Base-by-base conservation (phyloP, 2,797 vertebrate species). In the Gephyroberyx darwinii region DNA sequence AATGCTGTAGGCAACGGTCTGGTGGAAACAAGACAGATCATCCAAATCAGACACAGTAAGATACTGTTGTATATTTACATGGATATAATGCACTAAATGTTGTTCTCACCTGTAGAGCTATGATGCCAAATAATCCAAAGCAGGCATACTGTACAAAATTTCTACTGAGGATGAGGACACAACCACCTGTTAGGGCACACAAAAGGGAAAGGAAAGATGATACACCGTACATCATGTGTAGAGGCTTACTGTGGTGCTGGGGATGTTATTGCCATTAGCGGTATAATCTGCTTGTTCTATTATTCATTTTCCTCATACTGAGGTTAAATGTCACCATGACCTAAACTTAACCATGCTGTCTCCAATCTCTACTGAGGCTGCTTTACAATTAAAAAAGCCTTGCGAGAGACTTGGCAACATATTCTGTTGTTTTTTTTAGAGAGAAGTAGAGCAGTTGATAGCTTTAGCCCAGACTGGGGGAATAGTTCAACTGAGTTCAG, bases 1-100 rank as follows among this genome's bases (percentile, higher is more conserved):
- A 90, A 99, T 99, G 92, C 98, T 99, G 93, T 99, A 99, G 43
- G 97, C 98, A 65, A 99, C 94, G 5, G 98, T 99, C 98, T 99
- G 91, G 78, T 78, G 13, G 77, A 56, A 71, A 83, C 60, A 71
- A 73, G 5, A 77, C 10, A 20, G 8, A 51, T 19, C 70, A 41
- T 66, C 5, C 19, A 65, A 16, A 64, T 78, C 65, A 88, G n/a
- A 71, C 31, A 65, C 19, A 56, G 1, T 1, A 1, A 71, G 0
- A 55, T 2, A 39, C 9, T 69, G 10, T 0, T 56, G 9, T 0
- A 37, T 52, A 0, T 17, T n/a, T 9, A 26, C 20, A 33, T 30
- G 8, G 22, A 19, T 26, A 61, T 20, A 43, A 50, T 19, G 12
- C 20, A 4, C 2, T 10, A 30, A 48, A 37, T 17, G n/a, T 5